Conservation (phyloP, 1,140 invertebrate species). For the Littorina saxatilis region DNA sequence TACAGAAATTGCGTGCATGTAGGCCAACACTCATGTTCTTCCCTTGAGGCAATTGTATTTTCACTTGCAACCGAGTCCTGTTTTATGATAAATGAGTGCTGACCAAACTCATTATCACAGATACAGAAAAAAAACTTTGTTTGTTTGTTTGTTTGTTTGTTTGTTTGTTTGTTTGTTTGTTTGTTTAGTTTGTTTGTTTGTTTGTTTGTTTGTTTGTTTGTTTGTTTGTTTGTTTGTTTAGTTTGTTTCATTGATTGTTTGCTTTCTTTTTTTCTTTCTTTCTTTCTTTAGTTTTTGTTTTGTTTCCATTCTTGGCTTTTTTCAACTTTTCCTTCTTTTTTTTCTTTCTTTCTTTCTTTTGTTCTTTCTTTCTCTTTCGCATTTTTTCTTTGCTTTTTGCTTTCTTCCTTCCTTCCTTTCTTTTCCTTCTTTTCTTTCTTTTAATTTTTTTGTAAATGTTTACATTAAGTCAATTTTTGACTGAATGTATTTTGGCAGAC, state of each 20-base stretch:
- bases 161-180: constrained; percentile 2
- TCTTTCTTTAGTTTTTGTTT: neutral
- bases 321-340: neutral
- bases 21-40: too few relatives aligned
- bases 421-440: too few relatives aligned
- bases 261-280: neutral
- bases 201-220: too few relatives aligned
- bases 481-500: neutral
- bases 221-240: too few relatives aligned
- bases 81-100: too few relatives aligned
- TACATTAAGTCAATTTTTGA: neutral
- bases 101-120: too few relatives aligned
- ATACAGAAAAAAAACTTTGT: too few relatives aligned
- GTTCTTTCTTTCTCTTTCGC: neutral
- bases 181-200: too few relatives aligned
- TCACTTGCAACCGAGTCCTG: too few relatives aligned
- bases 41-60: too few relatives aligned
- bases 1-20: too few relatives aligned
- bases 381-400: neutral
- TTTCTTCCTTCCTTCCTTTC: neutral
- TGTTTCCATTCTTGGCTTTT: neutral
- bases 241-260: neutral
- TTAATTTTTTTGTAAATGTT: too few relatives aligned
- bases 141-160: constrained; percentile 3
- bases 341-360: neutral